Conservation (phyloP, 2,113 vertebrate genomes). For the Engraulis encrasicolus region DNA sequence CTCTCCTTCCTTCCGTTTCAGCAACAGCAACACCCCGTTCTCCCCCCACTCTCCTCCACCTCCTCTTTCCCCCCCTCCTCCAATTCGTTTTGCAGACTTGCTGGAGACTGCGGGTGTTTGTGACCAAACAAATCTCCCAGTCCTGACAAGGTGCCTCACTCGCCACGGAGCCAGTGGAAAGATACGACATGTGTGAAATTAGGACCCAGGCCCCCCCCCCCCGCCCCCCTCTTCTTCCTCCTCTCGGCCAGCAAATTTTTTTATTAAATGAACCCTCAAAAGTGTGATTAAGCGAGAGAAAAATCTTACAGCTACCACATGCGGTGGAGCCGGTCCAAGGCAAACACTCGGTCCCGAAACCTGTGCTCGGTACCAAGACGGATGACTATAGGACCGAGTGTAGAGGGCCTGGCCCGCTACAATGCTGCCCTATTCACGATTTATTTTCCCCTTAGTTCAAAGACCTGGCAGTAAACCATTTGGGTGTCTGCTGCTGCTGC, state of each 20-base stretch:
- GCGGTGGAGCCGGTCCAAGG: constrained; percentile 87
- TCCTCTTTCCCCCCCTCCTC: not conserved
- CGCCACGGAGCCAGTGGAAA: constrained; percentile 51
- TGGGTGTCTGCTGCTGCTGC: constrained; percentile 81
- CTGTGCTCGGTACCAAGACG: constrained; percentile 84
- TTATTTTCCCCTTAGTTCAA: constrained; percentile 95
- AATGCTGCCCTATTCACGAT: constrained; percentile 85
- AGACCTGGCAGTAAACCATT: constrained; percentile 82
- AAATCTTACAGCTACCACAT: constrained; percentile 85
- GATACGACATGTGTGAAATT: constrained; percentile 64
- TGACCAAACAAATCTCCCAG: constrained; percentile 47
- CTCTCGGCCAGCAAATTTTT: constrained; percentile 53
- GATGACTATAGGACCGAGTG: constrained; percentile 77
- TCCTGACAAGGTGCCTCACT: constrained; percentile 43
- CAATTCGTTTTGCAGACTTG: constrained; percentile 21
- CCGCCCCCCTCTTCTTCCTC: too few relatives aligned
- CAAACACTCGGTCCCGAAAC: constrained; percentile 88
- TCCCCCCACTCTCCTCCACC: not conserved
- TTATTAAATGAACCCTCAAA: constrained; percentile 64
- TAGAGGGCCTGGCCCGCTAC: constrained; percentile 79
- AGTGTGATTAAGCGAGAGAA: constrained; percentile 63
- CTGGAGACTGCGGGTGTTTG: constrained; percentile 41
- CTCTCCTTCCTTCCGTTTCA: constrained; percentile 45
- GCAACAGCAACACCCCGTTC: not conserved
- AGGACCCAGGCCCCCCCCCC: constrained; percentile 57